Base-by-base conservation (phyloP, 2,888 invertebrate species). In the Dyspetes luteomarginatus region DNA sequence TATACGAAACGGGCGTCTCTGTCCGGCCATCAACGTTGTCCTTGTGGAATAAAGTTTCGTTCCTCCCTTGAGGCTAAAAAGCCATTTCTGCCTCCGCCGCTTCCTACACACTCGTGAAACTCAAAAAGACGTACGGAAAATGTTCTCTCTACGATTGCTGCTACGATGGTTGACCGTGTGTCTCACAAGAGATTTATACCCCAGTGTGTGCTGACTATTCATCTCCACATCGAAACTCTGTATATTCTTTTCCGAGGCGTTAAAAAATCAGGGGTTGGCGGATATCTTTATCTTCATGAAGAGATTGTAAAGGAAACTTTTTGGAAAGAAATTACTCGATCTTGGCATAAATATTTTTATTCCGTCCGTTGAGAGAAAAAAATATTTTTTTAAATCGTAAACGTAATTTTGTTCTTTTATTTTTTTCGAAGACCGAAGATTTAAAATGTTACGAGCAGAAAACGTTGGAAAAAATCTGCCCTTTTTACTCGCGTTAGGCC, bases 131-230 rank as follows among this genome's bases (percentile, higher is more conserved):
- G 69, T 55, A 9, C 41, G 24, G 64, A 58, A 58, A 79, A 74
- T 79, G 69, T 62, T 64, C 79, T n/a, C n/a, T 43, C 65, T 71
- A 69, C 58, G 65, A 79, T 71, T 75, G 64, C 64, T 62, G 55
- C 48, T 36, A 2, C 12, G 36, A 36, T 36, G 48, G 15, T 48
- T 15, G 17, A 48, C 43, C n/a, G 17, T 12, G 24, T 41, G 52
- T 62, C 36, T 26, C 36, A 26, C 41, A 3, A 43, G 41, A 52
- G n/a, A 60, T 30, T 72, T 50, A 19, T 41, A 19, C 17, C 30
- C n/a, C 43, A 56, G 24, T 17, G 36, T 36, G 12, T 36, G 7
- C 41, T 62, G 72, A 62, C 55, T 55, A 43, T 68, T 52, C 30
- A 24, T 22, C 56, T 36, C 12, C 9, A 2, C 9, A 3, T 12